phyloP scores from a whole-genome alignment of 2,888 invertebrate genomes.

The Malthinus seriepunctatus region DNA sequence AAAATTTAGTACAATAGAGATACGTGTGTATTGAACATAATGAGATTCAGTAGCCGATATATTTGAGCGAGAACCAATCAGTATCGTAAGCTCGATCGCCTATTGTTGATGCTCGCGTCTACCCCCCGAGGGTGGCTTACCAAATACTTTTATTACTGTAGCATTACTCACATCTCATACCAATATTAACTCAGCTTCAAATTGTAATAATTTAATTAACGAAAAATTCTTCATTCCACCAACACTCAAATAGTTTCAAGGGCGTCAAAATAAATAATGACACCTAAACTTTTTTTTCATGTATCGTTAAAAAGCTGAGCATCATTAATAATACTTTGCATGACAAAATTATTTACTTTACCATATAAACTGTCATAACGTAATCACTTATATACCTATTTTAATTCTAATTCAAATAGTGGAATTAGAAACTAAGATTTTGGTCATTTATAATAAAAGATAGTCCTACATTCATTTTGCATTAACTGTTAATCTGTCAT shows the following conservation, averaged over 20 bases:
- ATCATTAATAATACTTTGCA: conserved; percentile 52
- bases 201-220: conserved; percentile 3
- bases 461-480: too few species aligned
- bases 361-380: conserved; percentile 50
- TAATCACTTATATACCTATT: conserved; percentile 49
- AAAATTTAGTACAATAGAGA: conserved; percentile 45
- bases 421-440: conserved; percentile 3
- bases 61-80: conserved; percentile 44
- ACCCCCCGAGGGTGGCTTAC: conserved; percentile 30
- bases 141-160: conserved; percentile 32
- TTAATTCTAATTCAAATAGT: conserved; percentile 32
- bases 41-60: conserved; percentile 51
- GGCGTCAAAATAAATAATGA: conserved; percentile 24
- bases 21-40: conserved; percentile 48
- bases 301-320: conserved; percentile 44
- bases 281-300: conserved; percentile 34
- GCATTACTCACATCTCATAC: conserved; percentile 11
- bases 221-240: background rate
- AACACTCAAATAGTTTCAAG: background rate
- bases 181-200: background rate
- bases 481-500: background rate
- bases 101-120: conserved; percentile 42
- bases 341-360: conserved; percentile 52
- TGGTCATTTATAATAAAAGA: conserved; percentile 4
- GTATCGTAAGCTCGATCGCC: conserved; percentile 44